These are phyloP conservation scores for Apus apus DNA, from an alignment of 2,113 vertebrate genomes.

Conservation along the genomic window DNA sequence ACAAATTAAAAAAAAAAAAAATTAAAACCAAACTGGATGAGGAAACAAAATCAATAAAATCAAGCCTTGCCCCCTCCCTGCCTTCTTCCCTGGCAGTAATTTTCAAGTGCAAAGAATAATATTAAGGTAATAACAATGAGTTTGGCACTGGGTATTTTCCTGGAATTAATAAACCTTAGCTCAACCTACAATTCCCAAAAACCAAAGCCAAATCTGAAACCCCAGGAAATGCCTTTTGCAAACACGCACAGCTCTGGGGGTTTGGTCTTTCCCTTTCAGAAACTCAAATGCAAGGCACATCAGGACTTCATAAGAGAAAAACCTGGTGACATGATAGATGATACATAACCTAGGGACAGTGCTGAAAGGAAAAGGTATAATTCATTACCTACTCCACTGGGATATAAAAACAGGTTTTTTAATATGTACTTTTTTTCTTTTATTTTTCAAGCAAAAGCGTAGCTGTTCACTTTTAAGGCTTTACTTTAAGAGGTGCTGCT, in stretches of 20 bases:
- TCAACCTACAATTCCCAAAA: background rate
- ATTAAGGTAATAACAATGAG: background rate
- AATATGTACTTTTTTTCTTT: background rate
- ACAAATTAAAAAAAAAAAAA: background rate
- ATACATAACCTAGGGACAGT: background rate
- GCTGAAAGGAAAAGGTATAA: background rate
- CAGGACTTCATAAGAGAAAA: background rate
- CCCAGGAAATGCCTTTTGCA: background rate
- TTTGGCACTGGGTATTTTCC: background rate
- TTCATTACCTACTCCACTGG: background rate
- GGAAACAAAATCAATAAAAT: background rate
- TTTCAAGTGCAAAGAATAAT: background rate
- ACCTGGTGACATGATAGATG: background rate
- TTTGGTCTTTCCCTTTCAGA: background rate
- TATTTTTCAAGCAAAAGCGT: background rate
- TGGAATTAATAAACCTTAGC: background rate
- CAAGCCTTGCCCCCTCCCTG: background rate
- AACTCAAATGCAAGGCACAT: background rate
- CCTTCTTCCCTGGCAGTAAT: background rate
- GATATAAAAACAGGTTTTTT: background rate
- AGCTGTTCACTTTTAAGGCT: background rate
- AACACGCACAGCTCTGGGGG: background rate
- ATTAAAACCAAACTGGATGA: background rate
- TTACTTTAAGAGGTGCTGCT: constrained; percentile 18
- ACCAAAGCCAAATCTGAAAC: background rate